Base-by-base conservation (phyloP, 2,113 vertebrate species). In the Phycodurus eques region DNA sequence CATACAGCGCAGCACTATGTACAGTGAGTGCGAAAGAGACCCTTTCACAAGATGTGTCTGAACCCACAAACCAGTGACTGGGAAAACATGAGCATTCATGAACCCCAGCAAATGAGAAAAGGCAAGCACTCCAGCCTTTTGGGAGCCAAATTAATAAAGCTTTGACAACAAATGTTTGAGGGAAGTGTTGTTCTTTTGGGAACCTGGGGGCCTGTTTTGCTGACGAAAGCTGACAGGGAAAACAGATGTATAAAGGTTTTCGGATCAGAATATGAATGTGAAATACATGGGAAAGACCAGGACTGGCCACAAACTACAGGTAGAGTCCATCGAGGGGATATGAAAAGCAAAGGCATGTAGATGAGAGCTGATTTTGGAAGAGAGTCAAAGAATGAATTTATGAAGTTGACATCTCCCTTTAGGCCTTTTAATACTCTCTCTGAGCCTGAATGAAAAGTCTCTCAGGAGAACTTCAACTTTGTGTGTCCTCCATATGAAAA, bases 21-120 rank as follows among this genome's bases (percentile, higher is more conserved):
- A 71, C 14, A 4, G 20, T 70, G 2, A 15, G 44, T 33, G 3
- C 19, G 51, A 13, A n/a, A 17, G 20, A 47, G 13, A 68, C 2
- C 78, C 67, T 27, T 70, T 60, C 65, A 64, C 72, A 77, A 80
- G 83, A 76, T 85, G 73, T 82, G 64, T 73, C 69, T 73, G 76
- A 85, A 81, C 71, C 80, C 76, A 64, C 78, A 83, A 80, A 81
- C 79, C 67, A 54, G 76, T 54, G 73, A 78, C 79, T 79, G 60
- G 73, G 78, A 78, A 84, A 87, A 87, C 76, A 81, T 81, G 77
- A 83, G 89, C 77, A 71, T 65, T 44, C 74, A 46, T 64, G 85
- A 89, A 88, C 80, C 84, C 47, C 65, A 42, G 67, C 74, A 61
- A 80, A 78, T 80, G 67, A 43, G 66, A 47, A 53, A 71, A 42